These are phyloP conservation scores for Falco concolor DNA, from an alignment of 2,797 vertebrate species.

Conservation along the genomic window DNA sequence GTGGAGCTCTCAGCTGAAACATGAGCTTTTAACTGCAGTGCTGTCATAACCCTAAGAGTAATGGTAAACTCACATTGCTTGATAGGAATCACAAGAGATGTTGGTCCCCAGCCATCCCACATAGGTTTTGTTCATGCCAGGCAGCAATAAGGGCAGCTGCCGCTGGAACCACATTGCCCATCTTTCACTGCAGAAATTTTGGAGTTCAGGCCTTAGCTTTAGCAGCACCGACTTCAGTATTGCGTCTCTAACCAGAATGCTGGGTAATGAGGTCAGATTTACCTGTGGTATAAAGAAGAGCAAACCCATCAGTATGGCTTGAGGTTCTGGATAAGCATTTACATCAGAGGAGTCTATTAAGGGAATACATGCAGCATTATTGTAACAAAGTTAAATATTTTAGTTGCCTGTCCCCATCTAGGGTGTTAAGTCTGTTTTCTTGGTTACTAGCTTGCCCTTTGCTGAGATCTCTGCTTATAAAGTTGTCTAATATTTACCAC, in stretches of 20 bases:
- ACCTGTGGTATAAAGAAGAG: not conserved
- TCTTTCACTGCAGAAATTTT: not conserved
- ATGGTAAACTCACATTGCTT: not conserved
- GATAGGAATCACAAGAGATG: not conserved
- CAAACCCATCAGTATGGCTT: not conserved
- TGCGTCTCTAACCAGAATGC: not conserved
- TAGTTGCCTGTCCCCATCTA: not conserved
- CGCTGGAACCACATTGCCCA: constrained; percentile 17
- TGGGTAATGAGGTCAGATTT: not conserved
- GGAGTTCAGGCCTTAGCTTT: not conserved
- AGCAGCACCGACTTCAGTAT: not conserved
- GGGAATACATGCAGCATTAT: not conserved
- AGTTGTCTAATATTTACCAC: not conserved
- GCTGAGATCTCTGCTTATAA: not conserved
- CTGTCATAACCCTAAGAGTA: not conserved
- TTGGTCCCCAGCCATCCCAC: not conserved
- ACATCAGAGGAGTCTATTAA: not conserved
- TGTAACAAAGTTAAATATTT: not conserved
- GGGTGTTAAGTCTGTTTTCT: too few species aligned
- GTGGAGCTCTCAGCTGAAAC: not conserved
- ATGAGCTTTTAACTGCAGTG: not conserved
- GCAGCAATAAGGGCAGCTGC: not conserved
- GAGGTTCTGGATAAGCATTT: not conserved
- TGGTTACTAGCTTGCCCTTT: not conserved
- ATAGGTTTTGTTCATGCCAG: not conserved